These are phyloP conservation scores for Origma solitaria DNA, from an alignment of 2,113 vertebrate genomes.

Conservation along the genomic window DNA sequence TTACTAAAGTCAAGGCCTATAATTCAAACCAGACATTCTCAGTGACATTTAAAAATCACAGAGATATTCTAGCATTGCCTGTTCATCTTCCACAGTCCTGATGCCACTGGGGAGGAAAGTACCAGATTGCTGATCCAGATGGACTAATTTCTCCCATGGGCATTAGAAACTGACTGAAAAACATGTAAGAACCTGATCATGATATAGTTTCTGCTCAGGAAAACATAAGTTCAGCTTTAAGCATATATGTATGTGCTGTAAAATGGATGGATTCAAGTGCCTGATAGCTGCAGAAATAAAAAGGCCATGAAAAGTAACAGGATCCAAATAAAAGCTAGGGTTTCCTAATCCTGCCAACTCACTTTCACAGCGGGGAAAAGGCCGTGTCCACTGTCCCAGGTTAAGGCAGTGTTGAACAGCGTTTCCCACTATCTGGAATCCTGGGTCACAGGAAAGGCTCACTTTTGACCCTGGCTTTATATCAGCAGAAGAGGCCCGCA, in stretches of 20 bases:
- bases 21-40: neutral
- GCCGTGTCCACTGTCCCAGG: constrained; percentile 89
- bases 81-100: neutral
- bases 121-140: neutral
- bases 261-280: neutral
- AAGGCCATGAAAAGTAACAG: neutral
- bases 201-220: neutral
- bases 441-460: constrained; percentile 88
- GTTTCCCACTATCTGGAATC: constrained; percentile 93
- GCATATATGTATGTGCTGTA: neutral
- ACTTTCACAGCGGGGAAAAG: constrained; percentile 91
- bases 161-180: neutral
- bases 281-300: neutral
- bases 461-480: constrained; percentile 86
- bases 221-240: neutral
- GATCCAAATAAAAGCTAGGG: neutral
- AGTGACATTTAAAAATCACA: neutral
- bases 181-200: neutral
- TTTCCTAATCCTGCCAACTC: constrained; percentile 52
- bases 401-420: constrained; percentile 89
- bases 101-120: neutral
- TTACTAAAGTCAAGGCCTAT: neutral
- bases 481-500: constrained; percentile 76
- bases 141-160: neutral
- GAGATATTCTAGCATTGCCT: neutral